These are phyloP conservation scores for Piliocolobus tephrosceles DNA, from an alignment of 2,113 vertebrate species.

Conservation along the genomic window DNA sequence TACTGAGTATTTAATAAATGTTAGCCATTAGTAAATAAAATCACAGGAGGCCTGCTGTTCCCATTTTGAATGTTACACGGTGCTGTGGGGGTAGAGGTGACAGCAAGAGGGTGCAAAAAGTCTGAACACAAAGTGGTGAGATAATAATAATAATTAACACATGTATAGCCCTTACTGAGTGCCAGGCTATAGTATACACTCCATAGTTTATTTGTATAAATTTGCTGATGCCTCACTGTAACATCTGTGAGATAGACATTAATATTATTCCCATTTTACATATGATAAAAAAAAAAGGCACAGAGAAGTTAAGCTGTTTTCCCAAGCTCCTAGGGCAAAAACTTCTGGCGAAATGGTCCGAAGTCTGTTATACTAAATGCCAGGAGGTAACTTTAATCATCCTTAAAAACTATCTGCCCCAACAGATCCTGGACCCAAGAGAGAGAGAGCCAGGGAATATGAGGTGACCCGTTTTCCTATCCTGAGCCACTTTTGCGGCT, in stretches of 20 bases:
- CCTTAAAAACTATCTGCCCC: neutral
- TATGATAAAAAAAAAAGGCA: neutral
- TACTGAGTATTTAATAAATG: neutral
- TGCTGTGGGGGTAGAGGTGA: neutral
- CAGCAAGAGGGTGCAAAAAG: neutral
- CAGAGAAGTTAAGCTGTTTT: neutral
- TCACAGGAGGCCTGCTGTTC: neutral
- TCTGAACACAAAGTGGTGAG: neutral
- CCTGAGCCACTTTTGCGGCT: neutral
- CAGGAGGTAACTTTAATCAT: neutral
- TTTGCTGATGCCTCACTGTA: too few species aligned
- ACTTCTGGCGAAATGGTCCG: neutral
- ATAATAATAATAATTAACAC: neutral
- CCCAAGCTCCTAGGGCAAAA: neutral
- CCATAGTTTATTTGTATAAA: neutral
- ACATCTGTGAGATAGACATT: neutral
- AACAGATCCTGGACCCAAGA: neutral
- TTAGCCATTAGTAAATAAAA: neutral
- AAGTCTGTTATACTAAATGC: neutral
- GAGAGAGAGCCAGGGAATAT: neutral
- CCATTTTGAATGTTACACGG: neutral
- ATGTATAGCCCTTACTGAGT: neutral
- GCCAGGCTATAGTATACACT: fast-evolving
- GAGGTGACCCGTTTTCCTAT: neutral
- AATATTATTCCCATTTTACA: neutral